phyloP scores from a whole-genome alignment of 1,140 invertebrate genomes.

The Calephelis nemesis region DNA sequence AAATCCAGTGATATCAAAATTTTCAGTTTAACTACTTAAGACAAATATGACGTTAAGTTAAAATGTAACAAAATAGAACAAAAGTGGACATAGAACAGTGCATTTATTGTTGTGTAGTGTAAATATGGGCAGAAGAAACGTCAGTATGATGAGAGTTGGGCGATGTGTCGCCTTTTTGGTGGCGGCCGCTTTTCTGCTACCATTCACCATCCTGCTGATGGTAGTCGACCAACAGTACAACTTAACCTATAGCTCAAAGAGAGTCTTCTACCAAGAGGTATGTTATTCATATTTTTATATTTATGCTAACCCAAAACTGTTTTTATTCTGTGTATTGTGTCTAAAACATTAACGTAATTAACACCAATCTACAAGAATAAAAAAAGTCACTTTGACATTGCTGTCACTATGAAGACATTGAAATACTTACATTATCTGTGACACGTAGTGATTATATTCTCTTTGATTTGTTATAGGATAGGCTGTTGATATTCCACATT shows the following conservation, averaged over 20 bases:
- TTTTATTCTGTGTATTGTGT: too few relatives aligned
- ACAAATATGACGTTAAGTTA: neutral
- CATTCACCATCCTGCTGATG: conserved; percentile 71
- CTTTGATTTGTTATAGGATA: too few relatives aligned
- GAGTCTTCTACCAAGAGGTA: conserved; percentile 74
- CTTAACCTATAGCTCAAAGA: conserved; percentile 66
- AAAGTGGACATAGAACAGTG: conserved; percentile 10
- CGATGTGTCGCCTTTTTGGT: conserved; percentile 69
- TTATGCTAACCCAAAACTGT: too few relatives aligned
- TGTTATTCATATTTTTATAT: conserved; percentile 26
- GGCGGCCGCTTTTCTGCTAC: conserved; percentile 63
- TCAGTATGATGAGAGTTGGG: conserved; percentile 63
- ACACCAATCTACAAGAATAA: too few relatives aligned
- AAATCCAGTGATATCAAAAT: neutral
- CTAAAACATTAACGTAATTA: too few relatives aligned
- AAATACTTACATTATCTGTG: too few relatives aligned
- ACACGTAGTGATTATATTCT: too few relatives aligned
- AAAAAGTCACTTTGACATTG: too few relatives aligned
- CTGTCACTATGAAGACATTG: too few relatives aligned
- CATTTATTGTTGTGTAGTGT: conserved; percentile 22
- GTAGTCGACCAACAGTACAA: conserved; percentile 73
- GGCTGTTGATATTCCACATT: too few relatives aligned
- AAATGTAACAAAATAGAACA: conserved; percentile 17
- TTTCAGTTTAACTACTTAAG: neutral
- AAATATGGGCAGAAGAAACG: conserved; percentile 54